Conservation (phyloP, 2,113 vertebrate species). For the Oncorhynchus masou region DNA sequence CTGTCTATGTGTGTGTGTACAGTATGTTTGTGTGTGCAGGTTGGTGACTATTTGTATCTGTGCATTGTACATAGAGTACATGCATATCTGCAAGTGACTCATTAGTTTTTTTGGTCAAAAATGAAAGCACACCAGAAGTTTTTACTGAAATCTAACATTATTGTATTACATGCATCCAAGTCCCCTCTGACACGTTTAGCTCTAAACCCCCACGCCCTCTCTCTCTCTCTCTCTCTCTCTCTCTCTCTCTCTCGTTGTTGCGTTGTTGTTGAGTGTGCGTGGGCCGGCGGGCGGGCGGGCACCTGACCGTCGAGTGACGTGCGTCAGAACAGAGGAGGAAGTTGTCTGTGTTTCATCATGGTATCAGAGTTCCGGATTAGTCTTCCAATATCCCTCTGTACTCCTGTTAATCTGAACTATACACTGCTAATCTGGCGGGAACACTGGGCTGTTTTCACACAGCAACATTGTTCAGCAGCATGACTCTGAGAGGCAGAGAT, state of each 20-base stretch:
- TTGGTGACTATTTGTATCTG: too few species aligned
- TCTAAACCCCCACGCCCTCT: too few species aligned
- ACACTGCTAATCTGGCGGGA: conserved; percentile 50
- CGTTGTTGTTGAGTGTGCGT: conserved; percentile 13
- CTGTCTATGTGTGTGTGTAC: too few species aligned
- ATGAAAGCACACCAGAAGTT: too few species aligned
- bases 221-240: background rate
- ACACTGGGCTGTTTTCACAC: conserved; percentile 34
- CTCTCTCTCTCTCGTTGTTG: background rate
- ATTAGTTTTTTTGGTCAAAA: too few species aligned
- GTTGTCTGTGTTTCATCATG: conserved; percentile 19
- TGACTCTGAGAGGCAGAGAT: conserved; percentile 39
- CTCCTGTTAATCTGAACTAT: conserved; percentile 43
- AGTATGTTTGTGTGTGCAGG: too few species aligned
- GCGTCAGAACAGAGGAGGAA: background rate
- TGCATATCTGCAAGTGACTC: too few species aligned
- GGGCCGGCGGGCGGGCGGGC: background rate
- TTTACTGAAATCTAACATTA: too few species aligned
- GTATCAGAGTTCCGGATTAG: conserved; percentile 28
- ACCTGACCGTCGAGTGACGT: conserved; percentile 10
- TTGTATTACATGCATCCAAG: background rate
- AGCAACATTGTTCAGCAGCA: conserved; percentile 36
- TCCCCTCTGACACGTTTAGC: background rate
- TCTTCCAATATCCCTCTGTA: conserved; percentile 14
- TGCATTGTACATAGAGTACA: too few species aligned